Base-by-base conservation (phyloP, 2,888 invertebrate species). In the Lordiphosa andalusiaca region DNA sequence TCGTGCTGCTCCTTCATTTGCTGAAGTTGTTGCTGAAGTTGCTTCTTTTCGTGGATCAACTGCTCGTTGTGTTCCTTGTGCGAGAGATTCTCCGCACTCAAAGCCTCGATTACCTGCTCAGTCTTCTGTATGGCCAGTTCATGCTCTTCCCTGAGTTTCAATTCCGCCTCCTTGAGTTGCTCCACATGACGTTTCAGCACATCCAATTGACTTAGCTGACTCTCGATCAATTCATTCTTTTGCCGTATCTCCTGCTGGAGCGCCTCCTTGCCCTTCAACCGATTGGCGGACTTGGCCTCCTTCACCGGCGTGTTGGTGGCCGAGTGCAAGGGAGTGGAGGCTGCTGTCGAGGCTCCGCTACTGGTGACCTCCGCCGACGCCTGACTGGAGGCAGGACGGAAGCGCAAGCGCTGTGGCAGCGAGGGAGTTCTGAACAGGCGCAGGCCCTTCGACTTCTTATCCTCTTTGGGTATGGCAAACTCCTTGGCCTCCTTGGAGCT, bases 221-320 rank as follows among this genome's bases (percentile, higher is more conserved):
- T 91, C 65, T 89, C 89, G 42, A 92, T 90, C 35, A 88, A 88
- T 51, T 89, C 88, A 65, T 91, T 91, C 87, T 92, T 91, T 66
- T 90, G 90, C 62, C 90, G 90, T 61, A 91, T 91, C 84, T 92
- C 92, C 16, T 91, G 90, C 54, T 89, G 85, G 38, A 90, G 73
- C 0, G 89, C 89, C 69, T 89, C 90, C 84, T 91, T 91, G 57
- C 91, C 91, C 68, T 90, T 89, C n/a, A 91, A 70, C 3, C 87
- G 86, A 23, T 75, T 84, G 9, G 87, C 89, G 51, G 91, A 91
- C 52, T 89, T 88, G 48, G 87, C 53, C 62, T 89, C 88, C 65
- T 89, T 89, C 30, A 87, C 83, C 3, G 89, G 89, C 13, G 89
- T 89, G 6, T 86, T 85, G 40, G 83, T 67, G 0, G 85, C 80